phyloP scores from a whole-genome alignment of 2,797 vertebrate genomes.

The Rhinophrynus dorsalis region DNA sequence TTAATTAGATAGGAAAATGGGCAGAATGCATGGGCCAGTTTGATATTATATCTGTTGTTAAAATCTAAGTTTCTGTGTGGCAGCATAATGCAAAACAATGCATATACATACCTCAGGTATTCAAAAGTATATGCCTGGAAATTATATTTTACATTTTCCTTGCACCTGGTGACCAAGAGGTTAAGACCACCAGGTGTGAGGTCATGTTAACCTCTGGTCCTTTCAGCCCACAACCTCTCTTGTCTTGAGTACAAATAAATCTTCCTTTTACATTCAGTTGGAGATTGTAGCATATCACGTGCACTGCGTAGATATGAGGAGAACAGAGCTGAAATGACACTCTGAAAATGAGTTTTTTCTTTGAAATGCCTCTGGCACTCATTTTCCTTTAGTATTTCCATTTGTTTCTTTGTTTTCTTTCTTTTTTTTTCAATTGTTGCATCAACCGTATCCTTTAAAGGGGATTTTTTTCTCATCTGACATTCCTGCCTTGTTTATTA shows the following conservation, averaged over 20 bases:
- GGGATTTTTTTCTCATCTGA: constrained; percentile 1
- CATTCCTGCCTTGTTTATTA: constrained; percentile 2
- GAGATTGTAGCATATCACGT: neutral
- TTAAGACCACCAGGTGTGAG: neutral
- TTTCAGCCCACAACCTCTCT: neutral
- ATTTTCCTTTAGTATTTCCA: neutral
- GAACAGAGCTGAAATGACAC: neutral
- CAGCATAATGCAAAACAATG: too few species aligned
- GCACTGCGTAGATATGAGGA: neutral
- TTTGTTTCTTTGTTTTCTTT: neutral
- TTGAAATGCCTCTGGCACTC: neutral
- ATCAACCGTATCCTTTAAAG: neutral
- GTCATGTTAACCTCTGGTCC: neutral
- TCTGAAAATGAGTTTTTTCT: neutral
- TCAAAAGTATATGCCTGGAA: too few species aligned
- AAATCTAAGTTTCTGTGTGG: too few species aligned
- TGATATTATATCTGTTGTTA: too few species aligned
- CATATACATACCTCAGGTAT: too few species aligned
- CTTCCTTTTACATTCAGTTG: neutral
- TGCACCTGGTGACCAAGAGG: neutral
- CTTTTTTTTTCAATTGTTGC: neutral
- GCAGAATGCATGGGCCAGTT: too few species aligned
- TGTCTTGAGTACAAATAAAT: neutral
- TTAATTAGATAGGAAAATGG: too few species aligned
- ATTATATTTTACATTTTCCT: too few species aligned